Conservation (phyloP, 2,113 vertebrate genomes). For the Burhinus oedicnemus region DNA sequence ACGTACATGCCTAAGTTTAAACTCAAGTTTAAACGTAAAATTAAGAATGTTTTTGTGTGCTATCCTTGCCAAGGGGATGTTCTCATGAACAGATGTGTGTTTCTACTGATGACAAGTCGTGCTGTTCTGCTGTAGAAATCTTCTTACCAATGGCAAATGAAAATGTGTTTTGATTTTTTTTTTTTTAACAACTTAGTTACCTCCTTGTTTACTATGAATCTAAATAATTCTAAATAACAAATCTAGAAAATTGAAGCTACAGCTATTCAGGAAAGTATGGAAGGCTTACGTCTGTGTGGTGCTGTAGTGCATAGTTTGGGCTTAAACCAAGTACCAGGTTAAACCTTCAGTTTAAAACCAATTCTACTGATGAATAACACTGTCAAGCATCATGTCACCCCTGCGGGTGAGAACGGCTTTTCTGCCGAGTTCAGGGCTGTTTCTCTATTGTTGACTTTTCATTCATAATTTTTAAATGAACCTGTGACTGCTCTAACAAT, state of each 20-base stretch:
- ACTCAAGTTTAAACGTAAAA: background rate
- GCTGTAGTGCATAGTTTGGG: background rate
- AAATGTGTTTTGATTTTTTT: background rate
- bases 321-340: background rate
- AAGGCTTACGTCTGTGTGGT: background rate
- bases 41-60: background rate
- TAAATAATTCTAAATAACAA: background rate
- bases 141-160: background rate
- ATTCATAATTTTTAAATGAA: background rate
- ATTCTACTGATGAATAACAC: background rate
- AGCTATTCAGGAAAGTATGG: background rate
- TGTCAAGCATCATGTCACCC: background rate
- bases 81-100: background rate
- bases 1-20: background rate
- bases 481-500: background rate
- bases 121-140: background rate
- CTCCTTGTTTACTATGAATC: background rate
- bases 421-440: background rate
- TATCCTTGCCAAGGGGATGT: background rate
- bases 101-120: background rate
- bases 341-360: background rate
- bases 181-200: background rate
- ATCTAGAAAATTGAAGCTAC: background rate
- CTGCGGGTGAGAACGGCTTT: rapidly evolving
- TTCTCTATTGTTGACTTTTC: background rate